phyloP scores from a whole-genome alignment of 2,888 invertebrate species.

The Drosophila algonquin region DNA sequence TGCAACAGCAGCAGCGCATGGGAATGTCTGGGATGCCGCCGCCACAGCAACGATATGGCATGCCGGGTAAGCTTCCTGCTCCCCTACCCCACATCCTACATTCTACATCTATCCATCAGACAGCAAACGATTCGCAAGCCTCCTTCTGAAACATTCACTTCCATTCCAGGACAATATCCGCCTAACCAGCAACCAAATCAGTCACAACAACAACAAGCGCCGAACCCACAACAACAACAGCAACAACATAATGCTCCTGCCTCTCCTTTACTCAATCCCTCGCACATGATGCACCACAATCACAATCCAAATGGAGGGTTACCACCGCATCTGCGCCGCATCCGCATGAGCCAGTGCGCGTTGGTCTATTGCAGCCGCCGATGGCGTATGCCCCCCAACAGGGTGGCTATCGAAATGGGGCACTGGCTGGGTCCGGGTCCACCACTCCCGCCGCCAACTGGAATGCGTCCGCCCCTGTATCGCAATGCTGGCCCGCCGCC shows the following conservation, averaged over 20 bases:
- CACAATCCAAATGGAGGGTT: constrained; percentile 45
- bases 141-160: constrained; percentile 70
- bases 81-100: not conserved
- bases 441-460: constrained; percentile 39
- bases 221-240: constrained; percentile 65
- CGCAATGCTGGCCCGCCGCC: constrained; percentile 57
- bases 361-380: constrained; percentile 66
- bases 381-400: constrained; percentile 44
- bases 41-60: constrained; percentile 73
- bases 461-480: constrained; percentile 75
- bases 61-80: constrained; percentile 76
- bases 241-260: constrained; percentile 57
- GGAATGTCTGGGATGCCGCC: constrained; percentile 60
- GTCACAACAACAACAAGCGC: constrained; percentile 64
- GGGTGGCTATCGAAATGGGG: constrained; percentile 53
- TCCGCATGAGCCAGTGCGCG: constrained; percentile 61
- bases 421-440: constrained; percentile 59
- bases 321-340: constrained; percentile 50
- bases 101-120: constrained; percentile 20
- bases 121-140: constrained; percentile 62
- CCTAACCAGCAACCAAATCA: constrained; percentile 61
- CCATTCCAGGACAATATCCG: constrained; percentile 83
- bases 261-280: constrained; percentile 43
- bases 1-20: constrained; percentile 50
- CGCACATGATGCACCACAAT: constrained; percentile 64